Conservation (phyloP, 2,113 vertebrate genomes). For the Notarius lentiginosus region DNA sequence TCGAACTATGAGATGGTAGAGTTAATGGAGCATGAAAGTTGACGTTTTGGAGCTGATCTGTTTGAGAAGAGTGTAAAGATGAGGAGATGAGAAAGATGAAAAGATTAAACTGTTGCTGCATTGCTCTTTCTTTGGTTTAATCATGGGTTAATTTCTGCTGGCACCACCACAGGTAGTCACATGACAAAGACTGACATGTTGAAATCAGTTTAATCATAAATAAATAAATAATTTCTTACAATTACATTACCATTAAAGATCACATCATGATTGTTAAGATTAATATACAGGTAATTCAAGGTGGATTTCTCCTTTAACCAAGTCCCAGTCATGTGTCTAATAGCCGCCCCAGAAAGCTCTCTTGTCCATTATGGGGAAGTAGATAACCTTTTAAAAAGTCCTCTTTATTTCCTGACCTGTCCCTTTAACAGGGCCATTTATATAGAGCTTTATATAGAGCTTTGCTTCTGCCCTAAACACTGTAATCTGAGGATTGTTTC, state of each 20-base stretch:
- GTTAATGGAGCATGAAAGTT: background rate
- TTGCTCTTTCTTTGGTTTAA: background rate
- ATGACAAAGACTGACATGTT: background rate
- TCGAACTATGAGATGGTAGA: background rate
- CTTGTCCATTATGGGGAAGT: slow-evolving; percentile 51
- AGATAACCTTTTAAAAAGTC: slow-evolving; percentile 55
- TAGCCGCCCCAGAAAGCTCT: slow-evolving; percentile 61
- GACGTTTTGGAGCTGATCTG: background rate
- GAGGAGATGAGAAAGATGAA: background rate
- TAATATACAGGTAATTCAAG: background rate
- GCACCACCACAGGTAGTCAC: background rate
- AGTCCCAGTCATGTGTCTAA: slow-evolving; percentile 53
- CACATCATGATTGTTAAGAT: background rate
- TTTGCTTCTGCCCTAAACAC: slow-evolving; percentile 43
- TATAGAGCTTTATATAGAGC: slow-evolving; percentile 51
- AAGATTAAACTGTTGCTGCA: background rate
- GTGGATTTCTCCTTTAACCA: background rate
- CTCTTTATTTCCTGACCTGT: slow-evolving; percentile 40
- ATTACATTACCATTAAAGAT: background rate
- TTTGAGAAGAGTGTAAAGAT: background rate
- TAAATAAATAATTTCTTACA: background rate
- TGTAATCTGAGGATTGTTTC: slow-evolving; percentile 26
- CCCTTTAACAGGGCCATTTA: slow-evolving; percentile 53
- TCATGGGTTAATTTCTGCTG: background rate
- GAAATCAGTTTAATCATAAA: background rate